Conservation (phyloP, 2,113 vertebrate species). For the Pavo muticus region DNA sequence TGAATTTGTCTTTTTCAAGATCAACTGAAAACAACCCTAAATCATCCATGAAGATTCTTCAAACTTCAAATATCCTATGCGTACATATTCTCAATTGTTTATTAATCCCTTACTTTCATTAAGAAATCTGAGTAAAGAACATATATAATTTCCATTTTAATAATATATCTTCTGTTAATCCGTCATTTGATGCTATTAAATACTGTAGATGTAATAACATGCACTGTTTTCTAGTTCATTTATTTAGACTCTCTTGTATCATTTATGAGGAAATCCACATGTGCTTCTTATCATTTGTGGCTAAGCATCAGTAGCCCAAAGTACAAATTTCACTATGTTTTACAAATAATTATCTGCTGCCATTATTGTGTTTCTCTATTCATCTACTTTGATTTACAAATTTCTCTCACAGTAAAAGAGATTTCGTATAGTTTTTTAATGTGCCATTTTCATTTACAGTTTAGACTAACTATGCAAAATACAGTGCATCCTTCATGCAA, state of each 20-base stretch:
- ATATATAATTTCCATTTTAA: not conserved
- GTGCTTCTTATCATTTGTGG: not conserved
- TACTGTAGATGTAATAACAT: not conserved
- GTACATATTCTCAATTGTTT: not conserved
- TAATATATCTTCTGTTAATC: not conserved
- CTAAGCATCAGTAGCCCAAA: not conserved
- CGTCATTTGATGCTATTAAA: not conserved
- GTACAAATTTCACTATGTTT: not conserved
- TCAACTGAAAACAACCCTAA: not conserved
- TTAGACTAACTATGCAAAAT: not conserved
- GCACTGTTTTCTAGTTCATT: not conserved
- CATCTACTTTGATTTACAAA: not conserved
- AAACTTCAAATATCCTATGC: not conserved
- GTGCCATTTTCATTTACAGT: not conserved
- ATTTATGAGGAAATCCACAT: not conserved
- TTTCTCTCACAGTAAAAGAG: not conserved
- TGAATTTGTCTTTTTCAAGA: not conserved
- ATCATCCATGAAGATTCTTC: not conserved
- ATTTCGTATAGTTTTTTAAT: not conserved
- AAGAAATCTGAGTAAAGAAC: not conserved
- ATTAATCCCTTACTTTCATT: not conserved
- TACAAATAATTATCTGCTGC: not conserved
- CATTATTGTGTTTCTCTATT: not conserved
- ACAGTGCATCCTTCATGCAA: not conserved
- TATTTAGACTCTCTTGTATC: fast-evolving